Evolutionary conservation across 1,140 invertebrate genomes (phyloP), one percentile per base, ranked within the genome.

Genomic region (Drosophila pseudoananassae): DNA sequence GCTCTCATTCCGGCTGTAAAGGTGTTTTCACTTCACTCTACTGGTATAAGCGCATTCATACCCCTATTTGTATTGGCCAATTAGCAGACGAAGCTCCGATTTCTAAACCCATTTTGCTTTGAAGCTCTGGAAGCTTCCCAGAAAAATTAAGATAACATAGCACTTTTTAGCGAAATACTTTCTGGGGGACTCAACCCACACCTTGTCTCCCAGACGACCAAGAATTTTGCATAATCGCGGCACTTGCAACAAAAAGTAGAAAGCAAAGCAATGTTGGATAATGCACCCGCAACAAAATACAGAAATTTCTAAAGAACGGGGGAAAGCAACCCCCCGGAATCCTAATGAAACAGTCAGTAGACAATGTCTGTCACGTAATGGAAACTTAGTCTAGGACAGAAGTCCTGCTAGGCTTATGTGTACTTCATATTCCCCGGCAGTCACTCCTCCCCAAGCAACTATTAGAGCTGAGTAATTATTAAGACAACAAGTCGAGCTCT

Each of bases 381-480:
- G 43, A 51, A 8, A 50, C 38, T 31, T 36, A 54, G 51, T 64
- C 49, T 25, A 45, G 45, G 12, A 12, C 4, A 12, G 10, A 36
- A 12, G 33, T 36, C 33, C 33, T 36, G 0, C 31, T 9, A 46
- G 33, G 45, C 25, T 46, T 43, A 9, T 8, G 29, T 43, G 7
- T 29, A 40, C 17, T 29, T 43, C 17, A 7, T n/a, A 15, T 40
- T 46, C 43, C 4, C 43, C n/a, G 15, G 17, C 9, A 46, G 71
- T 53, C 68, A 77, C 58, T 47, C 54, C 70, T 36, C 63, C 15
- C 20, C 49, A 40, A 14, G 38, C 23, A 56, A 64, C 64, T 36
- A 64, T 47, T 54, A 74, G 64, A 27, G 69, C 71, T 64, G 69
- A 56, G 71, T 73, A 74, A 74, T 74, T 63, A 74, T 52, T 56